A percentile compares a stretch with the other conserved stretches of the same genome.
phyloP scores from a whole-genome alignment of 1,140 invertebrate genomes.

The Littorina saxatilis region DNA sequence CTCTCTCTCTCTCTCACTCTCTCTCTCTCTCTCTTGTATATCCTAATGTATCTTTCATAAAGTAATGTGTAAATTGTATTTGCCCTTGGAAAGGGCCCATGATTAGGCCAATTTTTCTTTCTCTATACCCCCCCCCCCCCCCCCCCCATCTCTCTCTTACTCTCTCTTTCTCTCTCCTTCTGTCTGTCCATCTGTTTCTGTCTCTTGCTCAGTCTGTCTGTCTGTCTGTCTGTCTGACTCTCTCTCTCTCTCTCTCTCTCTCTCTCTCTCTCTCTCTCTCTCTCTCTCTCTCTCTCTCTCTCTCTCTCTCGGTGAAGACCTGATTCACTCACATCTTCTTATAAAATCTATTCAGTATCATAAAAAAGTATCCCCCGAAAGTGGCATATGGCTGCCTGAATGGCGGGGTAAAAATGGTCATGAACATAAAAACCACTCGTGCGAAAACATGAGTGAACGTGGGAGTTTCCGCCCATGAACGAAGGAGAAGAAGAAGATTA shows the following conservation, averaged over 20 bases:
- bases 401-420: no score
- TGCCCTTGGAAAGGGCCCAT: background rate
- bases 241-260: background rate
- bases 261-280: background rate
- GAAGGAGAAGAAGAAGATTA: no score
- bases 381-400: no score
- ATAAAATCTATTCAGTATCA: background rate
- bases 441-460: no score
- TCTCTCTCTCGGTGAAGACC: background rate
- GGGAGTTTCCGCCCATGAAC: no score
- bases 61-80: background rate
- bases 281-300: conserved; percentile 20
- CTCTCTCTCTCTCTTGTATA: background rate
- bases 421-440: no score
- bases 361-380: background rate
- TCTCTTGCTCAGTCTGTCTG: background rate
- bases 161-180: background rate
- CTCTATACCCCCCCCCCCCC: background rate
- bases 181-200: no score
- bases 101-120: background rate
- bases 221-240: no score
- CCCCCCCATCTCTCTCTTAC: background rate
- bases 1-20: conserved; percentile 4
- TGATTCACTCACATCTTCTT: background rate
- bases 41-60: background rate